A percentile compares a stretch with the other conserved stretches of the same genome.
Evolutionary conservation across 2,888 invertebrate genomes (phyloP).

Genomic region (Megalurothrips usitatus): DNA sequence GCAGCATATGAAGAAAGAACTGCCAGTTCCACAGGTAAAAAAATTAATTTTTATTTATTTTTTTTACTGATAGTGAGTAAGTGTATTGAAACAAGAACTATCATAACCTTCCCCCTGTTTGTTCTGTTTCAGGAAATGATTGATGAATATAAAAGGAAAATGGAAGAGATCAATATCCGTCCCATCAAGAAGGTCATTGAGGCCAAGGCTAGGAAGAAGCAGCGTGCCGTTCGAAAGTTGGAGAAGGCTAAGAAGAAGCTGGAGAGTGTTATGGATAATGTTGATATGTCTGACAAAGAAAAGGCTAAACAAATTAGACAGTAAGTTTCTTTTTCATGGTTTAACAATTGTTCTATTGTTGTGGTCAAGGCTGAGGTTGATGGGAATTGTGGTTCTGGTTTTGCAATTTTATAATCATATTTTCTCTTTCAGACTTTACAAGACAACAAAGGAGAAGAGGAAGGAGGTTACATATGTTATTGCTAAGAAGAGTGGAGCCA

Average conservation of each 20-base stretch:
- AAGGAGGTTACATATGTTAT: constrained; percentile 91
- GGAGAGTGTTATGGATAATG: constrained; percentile 85
- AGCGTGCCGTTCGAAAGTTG: constrained; percentile 75
- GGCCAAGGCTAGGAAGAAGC: constrained; percentile 96
- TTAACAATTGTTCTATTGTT: not conserved
- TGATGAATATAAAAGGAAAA: constrained; percentile 75
- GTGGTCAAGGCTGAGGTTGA: not conserved
- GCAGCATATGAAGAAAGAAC: constrained; percentile 77
- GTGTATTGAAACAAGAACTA: too few relatives aligned
- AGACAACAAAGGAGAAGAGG: constrained; percentile 80
- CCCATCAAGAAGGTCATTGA: constrained; percentile 98
- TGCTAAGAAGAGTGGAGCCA: constrained; percentile 77
- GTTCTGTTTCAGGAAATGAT: constrained; percentile 60
- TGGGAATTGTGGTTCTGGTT: constrained; percentile 13
- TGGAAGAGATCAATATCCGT: constrained; percentile 83
- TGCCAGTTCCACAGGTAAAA: constrained; percentile 74
- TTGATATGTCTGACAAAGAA: constrained; percentile 86
- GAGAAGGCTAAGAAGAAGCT: constrained; percentile 94
- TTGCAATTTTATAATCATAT: constrained; percentile 28
- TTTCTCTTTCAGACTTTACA: constrained; percentile 66
- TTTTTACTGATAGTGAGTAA: constrained; percentile 19
- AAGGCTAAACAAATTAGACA: constrained; percentile 88
- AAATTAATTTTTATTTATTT: constrained; percentile 9
- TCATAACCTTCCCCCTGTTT: too few relatives aligned
- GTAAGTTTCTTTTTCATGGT: constrained; percentile 50